Base-by-base conservation (phyloP, 2,888 invertebrate species). In the Meta bourneti region DNA sequence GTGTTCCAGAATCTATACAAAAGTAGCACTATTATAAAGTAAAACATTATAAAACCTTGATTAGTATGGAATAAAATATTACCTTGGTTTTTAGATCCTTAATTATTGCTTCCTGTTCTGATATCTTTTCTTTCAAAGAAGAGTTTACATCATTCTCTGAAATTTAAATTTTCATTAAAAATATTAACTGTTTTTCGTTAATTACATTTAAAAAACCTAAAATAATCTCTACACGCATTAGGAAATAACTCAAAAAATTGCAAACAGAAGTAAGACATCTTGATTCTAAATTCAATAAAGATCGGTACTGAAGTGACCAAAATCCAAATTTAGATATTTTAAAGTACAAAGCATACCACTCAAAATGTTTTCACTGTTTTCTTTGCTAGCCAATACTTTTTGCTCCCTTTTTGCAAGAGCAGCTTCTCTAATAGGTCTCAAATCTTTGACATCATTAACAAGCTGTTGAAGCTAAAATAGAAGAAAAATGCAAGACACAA, bases 361-460 rank as follows among this genome's bases (percentile, higher is more conserved):
- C 5, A 72, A 72, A 48, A 49, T 54, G 72, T 79, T 79, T 71
- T 16, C 13, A 49, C 49, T 78, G n/a, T 84, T 83, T 61, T 74
- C 84, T 51, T 79, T 89, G 11, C 48, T 74, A 71, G 16, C 19
- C 8, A 54, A 52, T 34, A 16, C 70, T 48, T 61, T 85, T 70
- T 90, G 80, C 19, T 85, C 90, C 71, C 79, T 77, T 51, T 54
- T 61, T n/a, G 52, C 16, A 48, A 61, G 34, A 2, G 80, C n/a
- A 11, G 54, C 51, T 49, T 90, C 85, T 69, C 75, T 54, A 0
- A 85, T 2, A 20, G 72, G 54, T 74, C 70, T 79, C 19, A 90
- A 74, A n/a, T 90, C 90, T 85, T 90, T 79, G 5, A 90, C 48
- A 72, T 90, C 85, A 51, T 79, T 85, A 51, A 72, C 85, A 51